phyloP scores from a whole-genome alignment of 53 echinoderm and acorn worm genomes.

The Pentamera pediparva region DNA sequence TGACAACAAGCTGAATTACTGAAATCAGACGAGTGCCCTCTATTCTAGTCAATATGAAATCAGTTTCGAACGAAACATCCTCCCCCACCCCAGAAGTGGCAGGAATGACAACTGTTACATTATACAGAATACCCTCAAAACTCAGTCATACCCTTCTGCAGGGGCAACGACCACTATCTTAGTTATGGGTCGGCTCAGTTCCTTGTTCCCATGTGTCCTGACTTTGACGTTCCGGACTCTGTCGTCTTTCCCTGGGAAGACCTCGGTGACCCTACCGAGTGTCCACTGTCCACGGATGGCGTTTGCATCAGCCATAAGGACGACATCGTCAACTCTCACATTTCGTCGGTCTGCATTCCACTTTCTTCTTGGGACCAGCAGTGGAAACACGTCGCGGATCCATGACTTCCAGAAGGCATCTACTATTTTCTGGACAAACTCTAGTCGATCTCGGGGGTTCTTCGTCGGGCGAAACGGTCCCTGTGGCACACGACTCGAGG shows the following conservation, averaged over 20 bases:
- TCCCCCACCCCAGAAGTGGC: too few species aligned
- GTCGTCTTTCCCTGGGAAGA: slow-evolving; percentile 47
- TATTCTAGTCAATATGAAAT: too few species aligned
- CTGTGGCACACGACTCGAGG: slow-evolving; percentile 43
- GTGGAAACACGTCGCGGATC: slow-evolving; percentile 42
- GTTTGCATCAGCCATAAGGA: slow-evolving; percentile 36
- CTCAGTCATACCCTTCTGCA: slow-evolving; percentile 36
- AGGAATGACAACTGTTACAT: not conserved
- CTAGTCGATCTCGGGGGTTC: slow-evolving; percentile 47
- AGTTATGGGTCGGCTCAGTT: slow-evolving; percentile 25
- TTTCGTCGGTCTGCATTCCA: slow-evolving; percentile 52
- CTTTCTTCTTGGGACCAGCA: slow-evolving; percentile 46
- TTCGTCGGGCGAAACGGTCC: slow-evolving; percentile 46
- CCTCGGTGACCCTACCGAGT: slow-evolving; percentile 35
- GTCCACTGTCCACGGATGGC: slow-evolving; percentile 56
- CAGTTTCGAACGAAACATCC: too few species aligned
- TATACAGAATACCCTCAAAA: not conserved
- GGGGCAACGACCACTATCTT: slow-evolving; percentile 43
- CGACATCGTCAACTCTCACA: slow-evolving; percentile 50
- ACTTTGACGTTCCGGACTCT: slow-evolving; percentile 44
- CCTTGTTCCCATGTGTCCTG: slow-evolving; percentile 17
- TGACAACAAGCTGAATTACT: too few species aligned
- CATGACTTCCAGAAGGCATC: slow-evolving; percentile 56
- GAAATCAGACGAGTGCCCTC: too few species aligned
- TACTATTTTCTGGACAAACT: slow-evolving; percentile 56